phyloP scores from a whole-genome alignment of 2,797 vertebrate genomes.

The Sorex maritimensis region DNA sequence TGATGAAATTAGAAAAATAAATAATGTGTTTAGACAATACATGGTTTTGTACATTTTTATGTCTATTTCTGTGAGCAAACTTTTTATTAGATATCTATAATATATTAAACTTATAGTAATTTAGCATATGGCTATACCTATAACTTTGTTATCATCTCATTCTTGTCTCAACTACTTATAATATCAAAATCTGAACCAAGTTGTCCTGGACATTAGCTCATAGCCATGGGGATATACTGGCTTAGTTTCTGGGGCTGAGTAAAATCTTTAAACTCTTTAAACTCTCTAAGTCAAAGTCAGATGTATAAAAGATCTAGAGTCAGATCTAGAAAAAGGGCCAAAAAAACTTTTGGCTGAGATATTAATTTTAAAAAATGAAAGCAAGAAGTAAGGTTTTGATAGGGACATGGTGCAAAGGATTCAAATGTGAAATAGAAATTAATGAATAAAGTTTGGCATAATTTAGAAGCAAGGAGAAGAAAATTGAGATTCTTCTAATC shows the following conservation, averaged over 20 bases:
- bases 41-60: background rate
- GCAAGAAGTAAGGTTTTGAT: background rate
- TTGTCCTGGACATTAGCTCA: background rate
- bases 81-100: slow-evolving; percentile 16
- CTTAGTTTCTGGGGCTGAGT: background rate
- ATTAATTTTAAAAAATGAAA: background rate
- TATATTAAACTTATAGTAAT: background rate
- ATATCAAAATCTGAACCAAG: background rate
- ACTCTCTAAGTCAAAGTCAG: background rate
- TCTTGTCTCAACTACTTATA: background rate
- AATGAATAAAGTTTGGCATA: background rate
- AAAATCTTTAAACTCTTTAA: background rate
- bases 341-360: background rate
- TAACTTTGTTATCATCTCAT: background rate
- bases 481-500: background rate
- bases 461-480: background rate
- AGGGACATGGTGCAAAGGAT: background rate
- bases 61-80: background rate
- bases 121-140: background rate
- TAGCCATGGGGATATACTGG: background rate
- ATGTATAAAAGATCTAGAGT: background rate
- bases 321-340: background rate
- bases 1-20: slow-evolving; percentile 13
- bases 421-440: slow-evolving; percentile 13
- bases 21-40: background rate